Conservation (phyloP, 2,113 vertebrate genomes). For the Coreoperca whiteheadi region DNA sequence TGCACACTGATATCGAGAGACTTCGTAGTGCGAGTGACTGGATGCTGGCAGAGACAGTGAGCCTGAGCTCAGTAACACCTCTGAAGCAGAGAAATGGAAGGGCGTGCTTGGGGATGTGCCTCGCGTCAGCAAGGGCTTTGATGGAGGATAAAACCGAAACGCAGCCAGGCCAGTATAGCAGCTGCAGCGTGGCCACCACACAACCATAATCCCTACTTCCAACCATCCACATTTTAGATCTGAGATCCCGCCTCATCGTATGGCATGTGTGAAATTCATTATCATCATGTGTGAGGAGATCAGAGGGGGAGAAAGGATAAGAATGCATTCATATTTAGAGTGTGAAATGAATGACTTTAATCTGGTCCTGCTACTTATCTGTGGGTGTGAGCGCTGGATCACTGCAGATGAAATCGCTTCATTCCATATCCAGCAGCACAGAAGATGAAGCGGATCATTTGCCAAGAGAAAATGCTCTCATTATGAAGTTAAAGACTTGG, state of each 20-base stretch:
- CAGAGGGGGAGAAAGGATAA: background rate
- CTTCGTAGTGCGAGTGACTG: background rate
- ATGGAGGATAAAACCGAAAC: background rate
- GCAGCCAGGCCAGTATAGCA: background rate
- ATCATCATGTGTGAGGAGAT: conserved; percentile 48
- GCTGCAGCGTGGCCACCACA: background rate
- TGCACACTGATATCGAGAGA: background rate
- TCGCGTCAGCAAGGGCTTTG: background rate
- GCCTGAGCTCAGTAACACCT: conserved; percentile 8
- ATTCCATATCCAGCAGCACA: conserved; percentile 25
- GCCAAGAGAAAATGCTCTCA: conserved; percentile 17
- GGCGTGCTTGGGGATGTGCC: background rate
- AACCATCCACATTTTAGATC: conserved; percentile 10
- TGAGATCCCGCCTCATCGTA: conserved; percentile 6
- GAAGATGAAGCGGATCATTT: conserved; percentile 51
- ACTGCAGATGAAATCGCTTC: conserved; percentile 39
- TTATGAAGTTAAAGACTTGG: conserved; percentile 25
- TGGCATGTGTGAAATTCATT: conserved; percentile 29
- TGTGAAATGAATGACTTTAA: conserved; percentile 54
- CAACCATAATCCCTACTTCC: conserved; percentile 8
- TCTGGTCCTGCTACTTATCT: conserved; percentile 51
- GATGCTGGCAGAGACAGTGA: conserved; percentile 6
- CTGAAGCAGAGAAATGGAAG: conserved; percentile 4
- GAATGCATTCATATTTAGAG: conserved; percentile 9
- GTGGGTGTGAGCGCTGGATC: conserved; percentile 17